Percentiles rank a stretch among this genome's conserved stretches.
These are phyloP conservation scores for Tiliacea citrago DNA, from an alignment of 2,888 invertebrate species.

Conservation along the genomic window DNA sequence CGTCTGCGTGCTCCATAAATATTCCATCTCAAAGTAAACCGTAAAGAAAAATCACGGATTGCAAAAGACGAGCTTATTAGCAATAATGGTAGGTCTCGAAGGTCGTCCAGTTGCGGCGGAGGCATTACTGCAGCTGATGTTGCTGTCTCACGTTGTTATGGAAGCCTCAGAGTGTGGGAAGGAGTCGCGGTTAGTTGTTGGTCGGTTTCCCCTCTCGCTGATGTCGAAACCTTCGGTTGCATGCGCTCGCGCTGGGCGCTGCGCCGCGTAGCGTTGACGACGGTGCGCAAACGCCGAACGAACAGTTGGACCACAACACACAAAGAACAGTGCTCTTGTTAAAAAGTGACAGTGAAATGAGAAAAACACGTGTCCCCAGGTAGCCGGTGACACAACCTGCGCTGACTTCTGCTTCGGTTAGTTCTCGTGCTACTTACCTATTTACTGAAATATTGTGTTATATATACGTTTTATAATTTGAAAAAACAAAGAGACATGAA, in stretches of 20 bases:
- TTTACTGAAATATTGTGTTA: neutral
- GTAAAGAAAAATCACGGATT: slow-evolving; percentile 82
- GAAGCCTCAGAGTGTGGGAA: slow-evolving; percentile 69
- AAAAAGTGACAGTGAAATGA: slow-evolving; percentile 85
- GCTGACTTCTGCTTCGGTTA: slow-evolving; percentile 63
- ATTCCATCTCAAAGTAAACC: slow-evolving; percentile 73
- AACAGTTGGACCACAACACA: slow-evolving; percentile 80
- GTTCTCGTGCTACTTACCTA: slow-evolving; percentile 31
- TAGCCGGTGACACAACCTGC: slow-evolving; percentile 39
- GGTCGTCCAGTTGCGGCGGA: slow-evolving; percentile 83
- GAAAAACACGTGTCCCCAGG: slow-evolving; percentile 59
- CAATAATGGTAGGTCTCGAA: slow-evolving; percentile 86
- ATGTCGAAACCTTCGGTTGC: slow-evolving; percentile 87
- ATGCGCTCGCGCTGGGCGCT: slow-evolving; percentile 76
- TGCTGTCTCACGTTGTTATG: slow-evolving; percentile 70
- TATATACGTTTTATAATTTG: slow-evolving; percentile 1
- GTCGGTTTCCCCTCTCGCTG: slow-evolving; percentile 78
- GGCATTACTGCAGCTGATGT: slow-evolving; percentile 73
- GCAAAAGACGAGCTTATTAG: slow-evolving; percentile 86
- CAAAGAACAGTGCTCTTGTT: slow-evolving; percentile 73
- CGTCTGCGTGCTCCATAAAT: slow-evolving; percentile 38
- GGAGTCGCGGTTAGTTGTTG: slow-evolving; percentile 74
- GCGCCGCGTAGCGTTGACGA: slow-evolving; percentile 70
- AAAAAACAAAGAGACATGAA: slow-evolving; percentile 61
- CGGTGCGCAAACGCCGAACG: slow-evolving; percentile 74